Evolutionary conservation across 1,140 invertebrate genomes (phyloP), one percentile per base, ranked within the genome.

Genomic region (Sminthurinus signatus): DNA sequence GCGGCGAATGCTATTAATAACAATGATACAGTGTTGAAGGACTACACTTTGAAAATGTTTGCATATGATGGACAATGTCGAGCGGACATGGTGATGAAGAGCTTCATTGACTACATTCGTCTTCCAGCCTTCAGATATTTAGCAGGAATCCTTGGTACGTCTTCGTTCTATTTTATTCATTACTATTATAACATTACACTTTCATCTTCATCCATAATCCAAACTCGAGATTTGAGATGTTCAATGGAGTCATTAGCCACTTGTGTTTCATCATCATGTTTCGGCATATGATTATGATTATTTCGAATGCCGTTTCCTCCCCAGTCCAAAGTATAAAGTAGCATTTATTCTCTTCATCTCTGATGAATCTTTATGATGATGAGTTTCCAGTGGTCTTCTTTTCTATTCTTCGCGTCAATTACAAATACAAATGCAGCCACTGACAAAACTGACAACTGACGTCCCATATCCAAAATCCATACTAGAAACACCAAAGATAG

Each of bases 11-110:
- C 83, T 2, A 80, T 91, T 32, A 91, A 92, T 73, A 58, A 71
- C 0, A 84, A 88, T 72, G 68, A 72, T 0, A 77, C 76, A 0
- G 73, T 89, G 21, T 74, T 91, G 12, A 75, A 77, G 0, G 81
- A 86, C 69, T 86, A 88, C 71, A 46, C 72, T 17, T 19, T 42
- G 12, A 42, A 56, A 39, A 12, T 56, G 29, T 42, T 36, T 17
- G 76, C 80, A 0, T 78, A 80, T 29, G 83, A 91, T 73, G 88
- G 87, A 0, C 79, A 85, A 62, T 93, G 89, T 75, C 80, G 83
- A 57, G 77, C 87, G 0, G 88, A 90, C 73, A 80, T 82, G 64
- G 89, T 89, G 1, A 86, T 91, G 83, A 86, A 85, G 68, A 79
- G 83, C 0, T 90, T 90, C 74, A 89, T 92, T 51, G 83, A 88